A percentile compares a stretch with the other conserved stretches of the same genome.
Conservation (phyloP, 2,797 vertebrate species). For the Acipenser ruthenus region DNA sequence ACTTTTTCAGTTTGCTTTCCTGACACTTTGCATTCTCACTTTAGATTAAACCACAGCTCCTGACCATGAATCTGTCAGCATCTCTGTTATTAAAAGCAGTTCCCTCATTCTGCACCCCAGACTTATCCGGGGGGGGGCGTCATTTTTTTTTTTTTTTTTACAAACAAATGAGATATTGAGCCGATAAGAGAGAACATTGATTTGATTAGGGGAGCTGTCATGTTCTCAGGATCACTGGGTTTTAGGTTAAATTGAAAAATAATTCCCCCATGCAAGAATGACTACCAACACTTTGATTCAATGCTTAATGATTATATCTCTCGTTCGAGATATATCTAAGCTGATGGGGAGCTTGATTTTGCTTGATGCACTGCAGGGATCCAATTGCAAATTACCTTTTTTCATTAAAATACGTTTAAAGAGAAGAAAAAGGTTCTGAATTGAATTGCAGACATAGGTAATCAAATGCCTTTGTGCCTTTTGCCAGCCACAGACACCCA, state of each 20-base stretch:
- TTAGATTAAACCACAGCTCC: not conserved
- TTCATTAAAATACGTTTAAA: too few relatives aligned
- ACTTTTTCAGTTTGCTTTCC: conserved; percentile 2
- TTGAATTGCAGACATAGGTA: too few relatives aligned
- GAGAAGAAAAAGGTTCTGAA: too few relatives aligned
- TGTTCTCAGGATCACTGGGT: not conserved
- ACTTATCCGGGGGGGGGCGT: not conserved
- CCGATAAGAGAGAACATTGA: not conserved
- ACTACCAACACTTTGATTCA: too few relatives aligned
- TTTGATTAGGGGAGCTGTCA: not conserved
- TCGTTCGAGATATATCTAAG: not conserved
- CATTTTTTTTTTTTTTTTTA: not conserved
- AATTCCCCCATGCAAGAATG: not conserved
- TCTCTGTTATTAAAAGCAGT: not conserved
- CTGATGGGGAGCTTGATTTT: not conserved
- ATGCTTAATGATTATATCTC: not conserved
- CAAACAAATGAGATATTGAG: conserved; percentile 7
- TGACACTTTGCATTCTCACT: not conserved
- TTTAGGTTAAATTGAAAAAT: not conserved
- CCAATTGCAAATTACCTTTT: too few relatives aligned
- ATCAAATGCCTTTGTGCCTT: too few relatives aligned
- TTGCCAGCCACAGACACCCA: too few relatives aligned
- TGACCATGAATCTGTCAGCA: conserved; percentile 3
- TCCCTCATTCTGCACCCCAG: not conserved
- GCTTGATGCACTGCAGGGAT: too few relatives aligned